Percentiles rank a stretch among this genome's conserved stretches.
Evolutionary conservation across 2,888 invertebrate genomes (phyloP).

Genomic region (Camptogramma bilineatum): DNA sequence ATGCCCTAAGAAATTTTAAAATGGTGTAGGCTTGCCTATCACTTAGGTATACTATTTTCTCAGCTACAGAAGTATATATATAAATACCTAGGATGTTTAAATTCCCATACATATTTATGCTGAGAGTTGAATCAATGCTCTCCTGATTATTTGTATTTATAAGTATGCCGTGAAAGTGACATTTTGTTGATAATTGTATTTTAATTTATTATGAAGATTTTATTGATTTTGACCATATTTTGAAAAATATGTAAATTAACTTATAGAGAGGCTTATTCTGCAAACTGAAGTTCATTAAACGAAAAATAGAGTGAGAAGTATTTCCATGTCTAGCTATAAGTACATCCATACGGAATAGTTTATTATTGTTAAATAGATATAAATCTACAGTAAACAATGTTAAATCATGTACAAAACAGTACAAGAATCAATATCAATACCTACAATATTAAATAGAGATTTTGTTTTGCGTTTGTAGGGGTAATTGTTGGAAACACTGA

Average conservation of each 20-base stretch:
- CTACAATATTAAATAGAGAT: neutral
- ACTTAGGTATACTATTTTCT: too few relatives aligned
- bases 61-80: too few relatives aligned
- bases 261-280: constrained; percentile 22
- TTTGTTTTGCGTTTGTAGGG: neutral
- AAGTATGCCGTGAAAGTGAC: neutral
- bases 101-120: too few relatives aligned
- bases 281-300: constrained; percentile 1
- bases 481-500: too few relatives aligned
- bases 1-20: too few relatives aligned
- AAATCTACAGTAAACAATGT: neutral
- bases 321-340: neutral
- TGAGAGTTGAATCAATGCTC: too few relatives aligned
- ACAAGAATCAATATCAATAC: neutral
- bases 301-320: neutral
- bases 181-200: constrained; percentile 67
- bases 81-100: too few relatives aligned
- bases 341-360: neutral
- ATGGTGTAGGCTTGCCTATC: too few relatives aligned
- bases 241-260: constrained; percentile 28
- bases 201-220: constrained; percentile 70
- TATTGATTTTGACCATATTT: constrained; percentile 50
- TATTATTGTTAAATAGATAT: neutral
- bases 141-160: neutral
- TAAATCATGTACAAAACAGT: too few relatives aligned